phyloP scores from a whole-genome alignment of 2,888 invertebrate species.

The Drosophila koepferae region DNA sequence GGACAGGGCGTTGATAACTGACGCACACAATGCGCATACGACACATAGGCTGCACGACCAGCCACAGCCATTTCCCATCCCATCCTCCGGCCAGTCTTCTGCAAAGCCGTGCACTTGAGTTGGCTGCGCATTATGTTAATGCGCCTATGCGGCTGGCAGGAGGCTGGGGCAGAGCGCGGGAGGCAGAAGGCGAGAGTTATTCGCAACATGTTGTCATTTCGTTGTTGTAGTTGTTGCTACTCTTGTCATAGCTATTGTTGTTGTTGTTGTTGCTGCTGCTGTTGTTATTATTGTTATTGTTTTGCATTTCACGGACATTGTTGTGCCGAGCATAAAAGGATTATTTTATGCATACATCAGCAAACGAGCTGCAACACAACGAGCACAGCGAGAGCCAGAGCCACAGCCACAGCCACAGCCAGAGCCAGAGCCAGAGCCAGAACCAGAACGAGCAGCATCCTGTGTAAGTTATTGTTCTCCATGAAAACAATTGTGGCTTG shows the following conservation, averaged over 20 bases:
- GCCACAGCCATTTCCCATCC: neutral
- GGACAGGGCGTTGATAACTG: conserved; percentile 30
- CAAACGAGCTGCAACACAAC: conserved; percentile 50
- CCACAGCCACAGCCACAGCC: conserved; percentile 42
- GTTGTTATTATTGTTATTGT: conserved; percentile 77
- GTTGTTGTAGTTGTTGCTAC: conserved; percentile 34
- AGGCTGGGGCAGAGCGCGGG: neutral
- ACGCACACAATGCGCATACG: conserved; percentile 70
- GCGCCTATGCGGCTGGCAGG: conserved; percentile 55
- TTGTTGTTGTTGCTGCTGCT: conserved; percentile 35
- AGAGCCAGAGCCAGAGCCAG: conserved; percentile 40
- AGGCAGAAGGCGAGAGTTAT: conserved; percentile 31
- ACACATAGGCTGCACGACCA: conserved; percentile 52
- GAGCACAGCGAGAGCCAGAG: conserved; percentile 27
- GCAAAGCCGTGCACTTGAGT: conserved; percentile 66
- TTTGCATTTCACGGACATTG: conserved; percentile 82
- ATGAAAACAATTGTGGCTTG: conserved; percentile 74
- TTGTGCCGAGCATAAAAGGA: conserved; percentile 79
- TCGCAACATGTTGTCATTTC: conserved; percentile 55
- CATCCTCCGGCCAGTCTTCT: neutral
- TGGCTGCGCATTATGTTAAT: conserved; percentile 80
- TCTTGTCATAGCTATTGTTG: conserved; percentile 38
- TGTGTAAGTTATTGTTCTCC: conserved; percentile 80
- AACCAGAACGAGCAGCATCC: conserved; percentile 66
- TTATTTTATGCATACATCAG: conserved; percentile 82